Evolutionary conservation across 1,140 invertebrate species (phyloP), one percentile per base, ranked within the genome.

Genomic region (Camponotus vicinus): DNA sequence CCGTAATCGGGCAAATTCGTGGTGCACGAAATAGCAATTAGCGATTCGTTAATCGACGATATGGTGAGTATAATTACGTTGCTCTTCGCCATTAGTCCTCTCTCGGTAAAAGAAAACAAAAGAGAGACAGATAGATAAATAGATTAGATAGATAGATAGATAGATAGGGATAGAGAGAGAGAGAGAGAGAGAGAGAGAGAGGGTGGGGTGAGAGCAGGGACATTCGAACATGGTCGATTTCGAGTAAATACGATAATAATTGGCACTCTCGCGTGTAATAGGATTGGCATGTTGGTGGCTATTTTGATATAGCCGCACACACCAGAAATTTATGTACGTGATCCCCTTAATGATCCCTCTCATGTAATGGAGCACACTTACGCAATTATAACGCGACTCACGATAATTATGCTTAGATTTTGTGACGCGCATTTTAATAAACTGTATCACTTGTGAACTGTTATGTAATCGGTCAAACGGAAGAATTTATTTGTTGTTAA

Each of bases 171-270:
- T 13, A 78, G 75, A 52, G n/a, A 63, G 61, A 4, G 61, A 63
- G 27, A 34, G 61, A 32, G 32, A 27, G 37, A n/a, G 27, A 73
- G 18, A 77, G 57, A 37, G 34, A 49, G 59, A 67, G 21, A 34
- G 11, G 2, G 6, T 40, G 40, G 21, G 45, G 15, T 32, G 15
- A 52, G 69, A 52, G 21, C 9, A 37, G 42, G 32, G 13, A 42
- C 69, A 52, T 75, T 77, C n/a, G 45, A 42, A 82, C 13, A 37
- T 13, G 71, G 80, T 73, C 77, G 27, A 82, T 77, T 66, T 42
- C 42, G 27, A 66, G 64, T 77, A 77, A 88, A 77, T 88, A 82
- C 57, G 67, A 88, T 86, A 86, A 89, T 86, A 89, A 89, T 89
- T 89, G 87, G 71, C 80, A 6, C 21, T 37, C 40, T 59, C 37